Evolutionary conservation across 2,888 invertebrate genomes (phyloP).

Genomic region (Syrista parreyssii): DNA sequence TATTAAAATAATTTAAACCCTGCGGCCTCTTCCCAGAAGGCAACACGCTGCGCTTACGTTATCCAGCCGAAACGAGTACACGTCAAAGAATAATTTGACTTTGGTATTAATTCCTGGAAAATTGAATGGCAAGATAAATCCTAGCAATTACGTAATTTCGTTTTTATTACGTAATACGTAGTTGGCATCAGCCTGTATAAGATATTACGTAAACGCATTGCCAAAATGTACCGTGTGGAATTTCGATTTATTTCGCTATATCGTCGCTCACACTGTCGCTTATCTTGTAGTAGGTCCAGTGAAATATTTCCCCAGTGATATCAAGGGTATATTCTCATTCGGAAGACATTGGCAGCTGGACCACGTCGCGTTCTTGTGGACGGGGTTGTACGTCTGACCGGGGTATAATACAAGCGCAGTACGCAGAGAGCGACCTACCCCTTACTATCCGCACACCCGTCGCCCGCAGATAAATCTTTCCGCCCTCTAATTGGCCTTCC

Average conservation of each 20-base stretch:
- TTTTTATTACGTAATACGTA: not conserved
- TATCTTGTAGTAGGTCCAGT: not conserved
- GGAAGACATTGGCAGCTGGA: slow-evolving; percentile 57
- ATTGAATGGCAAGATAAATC: not conserved
- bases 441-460: slow-evolving; percentile 63
- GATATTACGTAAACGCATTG: not conserved
- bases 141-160: not conserved
- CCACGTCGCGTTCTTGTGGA: slow-evolving; percentile 49
- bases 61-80: not conserved
- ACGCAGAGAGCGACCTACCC: slow-evolving; percentile 45
- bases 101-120: not conserved
- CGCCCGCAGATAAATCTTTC: slow-evolving; percentile 65
- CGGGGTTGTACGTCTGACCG: slow-evolving; percentile 51
- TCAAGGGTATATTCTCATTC: slow-evolving; percentile 16
- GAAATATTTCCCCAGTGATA: not conserved
- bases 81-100: not conserved
- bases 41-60: slow-evolving; percentile 1
- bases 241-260: not conserved
- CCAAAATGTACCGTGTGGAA: not conserved
- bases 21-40: slow-evolving; percentile 30
- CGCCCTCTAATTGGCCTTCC: slow-evolving; percentile 66
- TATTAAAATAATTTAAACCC: slow-evolving; percentile 57
- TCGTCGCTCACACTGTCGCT: not conserved
- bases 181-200: not conserved
- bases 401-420: slow-evolving; percentile 57